Evolutionary conservation across 2,888 invertebrate genomes (phyloP).

Genomic region (Melitaea athalia): DNA sequence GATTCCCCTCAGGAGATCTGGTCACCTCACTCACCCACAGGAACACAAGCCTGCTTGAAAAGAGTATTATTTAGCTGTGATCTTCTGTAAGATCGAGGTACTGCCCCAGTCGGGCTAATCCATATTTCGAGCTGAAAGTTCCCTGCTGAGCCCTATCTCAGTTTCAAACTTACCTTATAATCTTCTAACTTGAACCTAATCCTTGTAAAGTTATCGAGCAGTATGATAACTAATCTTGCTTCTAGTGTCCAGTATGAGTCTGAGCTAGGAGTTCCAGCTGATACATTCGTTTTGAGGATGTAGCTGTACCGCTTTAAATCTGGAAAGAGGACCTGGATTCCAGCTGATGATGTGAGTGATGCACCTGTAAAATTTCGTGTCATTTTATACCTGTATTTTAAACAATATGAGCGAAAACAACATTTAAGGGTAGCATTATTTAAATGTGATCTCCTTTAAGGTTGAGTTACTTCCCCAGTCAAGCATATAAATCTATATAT

Average conservation of each 20-base stretch:
- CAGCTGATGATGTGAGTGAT: conserved; percentile 43
- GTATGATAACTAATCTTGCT: conserved; percentile 55
- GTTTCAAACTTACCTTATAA: conserved; percentile 53
- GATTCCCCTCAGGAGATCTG: too few relatives aligned
- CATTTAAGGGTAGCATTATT: too few relatives aligned
- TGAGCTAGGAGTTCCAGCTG: conserved; percentile 57
- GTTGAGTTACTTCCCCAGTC: background rate
- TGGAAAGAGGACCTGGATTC: conserved; percentile 62
- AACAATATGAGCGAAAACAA: too few relatives aligned
- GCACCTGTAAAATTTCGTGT: conserved; percentile 48
- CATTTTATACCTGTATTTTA: too few relatives aligned
- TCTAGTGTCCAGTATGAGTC: conserved; percentile 65
- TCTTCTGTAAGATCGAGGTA: too few relatives aligned
- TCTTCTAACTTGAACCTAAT: conserved; percentile 58
- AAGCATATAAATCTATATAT: too few relatives aligned
- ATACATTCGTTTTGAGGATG: conserved; percentile 60
- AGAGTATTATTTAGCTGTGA: too few relatives aligned
- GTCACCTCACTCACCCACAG: too few relatives aligned
- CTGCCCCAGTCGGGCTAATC: too few relatives aligned
- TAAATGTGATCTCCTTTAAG: background rate
- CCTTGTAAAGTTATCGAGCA: conserved; percentile 61
- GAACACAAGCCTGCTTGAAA: too few relatives aligned
- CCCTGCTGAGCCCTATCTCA: too few relatives aligned
- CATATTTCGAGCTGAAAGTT: too few relatives aligned
- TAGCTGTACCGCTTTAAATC: conserved; percentile 59